Percentiles rank a stretch among this genome's conserved stretches.
Conservation (phyloP, 2,113 vertebrate genomes). For the Mormyrus lacerda region DNA sequence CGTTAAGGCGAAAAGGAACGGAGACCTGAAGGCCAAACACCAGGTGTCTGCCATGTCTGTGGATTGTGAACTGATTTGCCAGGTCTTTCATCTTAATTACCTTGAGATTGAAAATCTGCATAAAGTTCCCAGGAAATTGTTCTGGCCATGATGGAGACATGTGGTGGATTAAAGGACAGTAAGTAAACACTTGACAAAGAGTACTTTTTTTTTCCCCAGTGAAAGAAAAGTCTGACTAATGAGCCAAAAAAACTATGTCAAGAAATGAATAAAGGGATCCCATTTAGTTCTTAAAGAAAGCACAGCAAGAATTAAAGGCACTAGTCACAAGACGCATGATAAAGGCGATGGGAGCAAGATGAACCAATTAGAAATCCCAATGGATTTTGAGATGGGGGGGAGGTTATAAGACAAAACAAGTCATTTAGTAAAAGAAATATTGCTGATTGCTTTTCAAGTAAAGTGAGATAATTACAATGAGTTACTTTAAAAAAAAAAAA, state of each 20-base stretch:
- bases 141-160: not conserved
- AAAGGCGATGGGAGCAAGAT: not conserved
- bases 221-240: slow-evolving; percentile 7
- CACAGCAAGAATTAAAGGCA: slow-evolving; percentile 28
- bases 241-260: slow-evolving; percentile 18
- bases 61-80: not conserved
- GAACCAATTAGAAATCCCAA: slow-evolving; percentile 18
- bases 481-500: slow-evolving; percentile 25
- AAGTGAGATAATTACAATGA: slow-evolving; percentile 31
- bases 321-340: slow-evolving; percentile 6
- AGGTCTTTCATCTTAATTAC: not conserved
- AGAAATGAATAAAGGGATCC: not conserved
- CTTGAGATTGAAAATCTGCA: not conserved
- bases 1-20: not conserved
- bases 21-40: not conserved
- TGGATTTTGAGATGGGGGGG: not conserved
- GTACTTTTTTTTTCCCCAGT: not conserved
- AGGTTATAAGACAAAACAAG: slow-evolving; percentile 25
- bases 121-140: slow-evolving; percentile 7
- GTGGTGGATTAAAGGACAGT: not conserved
- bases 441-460: slow-evolving; percentile 29
- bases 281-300: slow-evolving; percentile 26
- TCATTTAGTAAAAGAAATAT: slow-evolving; percentile 32
- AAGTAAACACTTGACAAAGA: not conserved
- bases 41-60: not conserved